Base-by-base conservation (phyloP, 2,797 vertebrate genomes). In the Eutrigla gurnardus region DNA sequence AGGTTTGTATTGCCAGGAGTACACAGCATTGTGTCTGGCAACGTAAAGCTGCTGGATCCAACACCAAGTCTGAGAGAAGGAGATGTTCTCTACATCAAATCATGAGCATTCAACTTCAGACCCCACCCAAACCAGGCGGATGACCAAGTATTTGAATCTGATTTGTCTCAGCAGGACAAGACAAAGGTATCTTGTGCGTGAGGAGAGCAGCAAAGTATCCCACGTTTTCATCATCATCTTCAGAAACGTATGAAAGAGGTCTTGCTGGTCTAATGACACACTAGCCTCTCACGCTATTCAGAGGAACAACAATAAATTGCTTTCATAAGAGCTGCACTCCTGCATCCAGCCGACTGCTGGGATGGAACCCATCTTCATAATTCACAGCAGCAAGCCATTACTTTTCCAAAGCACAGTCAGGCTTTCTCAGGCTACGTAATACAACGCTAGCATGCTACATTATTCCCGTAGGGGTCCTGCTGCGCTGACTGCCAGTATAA, bases 361-460 rank as follows among this genome's bases (percentile, higher is more conserved):
- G 46, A 49, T 65, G 77, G 68, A 78, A 82, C 66, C 75, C 67
- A 70, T 81, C 82, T 77, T 67, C 65, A 55, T 80, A 58, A 88
- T 82, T 70, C 36, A 0, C 47, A 13, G 9, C 70, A 85, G 70
- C 81, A 76, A 37, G 62, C 40, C 37, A 42, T 78, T 69, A 55
- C 71, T 80, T 77, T 74, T 75, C 76, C 72, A 63, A 70, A 45
- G 47, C 71, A 32, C 43, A 62, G 13, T 53, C 50, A 8, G 58
- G 5, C 66, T 61, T 64, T 65, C 80, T 69, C 3, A n/a, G 35
- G 73, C 68, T 71, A 52, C 46, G 53, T 71, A 77, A 71, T 12
- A 42, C 64, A 77, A 43, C 76, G 78, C 70, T 33, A 75, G 77
- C 77, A 52, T 57, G 59, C 85, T 84, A 12, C 67, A 49, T 63